Conservation (phyloP, 2,797 vertebrate species). For the Urocyon cinereoargenteus region DNA sequence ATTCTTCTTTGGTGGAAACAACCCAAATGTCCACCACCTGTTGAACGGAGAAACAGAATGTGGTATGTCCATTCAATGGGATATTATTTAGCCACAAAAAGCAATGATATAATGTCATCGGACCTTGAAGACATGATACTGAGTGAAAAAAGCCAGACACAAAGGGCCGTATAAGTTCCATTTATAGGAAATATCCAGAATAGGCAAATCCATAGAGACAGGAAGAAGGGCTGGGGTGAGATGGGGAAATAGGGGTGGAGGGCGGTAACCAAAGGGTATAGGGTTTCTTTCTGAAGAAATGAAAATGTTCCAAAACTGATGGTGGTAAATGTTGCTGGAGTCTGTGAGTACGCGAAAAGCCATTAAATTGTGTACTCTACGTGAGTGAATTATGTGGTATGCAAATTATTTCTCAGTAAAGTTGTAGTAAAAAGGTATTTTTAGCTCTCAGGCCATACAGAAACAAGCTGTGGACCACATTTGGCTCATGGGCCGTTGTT, state of each 20-base stretch:
- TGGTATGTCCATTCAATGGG: background rate
- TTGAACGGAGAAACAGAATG: background rate
- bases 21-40: background rate
- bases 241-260: background rate
- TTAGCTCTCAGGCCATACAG: background rate
- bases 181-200: background rate
- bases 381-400: background rate
- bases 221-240: background rate
- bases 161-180: background rate
- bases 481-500: background rate
- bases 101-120: no score
- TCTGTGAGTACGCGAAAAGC: background rate
- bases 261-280: background rate
- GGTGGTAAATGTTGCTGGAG: background rate
- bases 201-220: background rate
- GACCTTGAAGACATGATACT: background rate
- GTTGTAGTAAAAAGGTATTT: background rate
- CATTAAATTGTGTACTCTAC: background rate
- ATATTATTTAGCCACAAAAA: background rate
- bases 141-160: background rate
- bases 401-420: constrained; percentile 15
- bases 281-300: background rate
- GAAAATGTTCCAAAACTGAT: background rate
- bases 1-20: background rate
- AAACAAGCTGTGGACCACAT: background rate